Base-by-base conservation (phyloP, 2,797 vertebrate species). In the Arctocebus calabarensis region DNA sequence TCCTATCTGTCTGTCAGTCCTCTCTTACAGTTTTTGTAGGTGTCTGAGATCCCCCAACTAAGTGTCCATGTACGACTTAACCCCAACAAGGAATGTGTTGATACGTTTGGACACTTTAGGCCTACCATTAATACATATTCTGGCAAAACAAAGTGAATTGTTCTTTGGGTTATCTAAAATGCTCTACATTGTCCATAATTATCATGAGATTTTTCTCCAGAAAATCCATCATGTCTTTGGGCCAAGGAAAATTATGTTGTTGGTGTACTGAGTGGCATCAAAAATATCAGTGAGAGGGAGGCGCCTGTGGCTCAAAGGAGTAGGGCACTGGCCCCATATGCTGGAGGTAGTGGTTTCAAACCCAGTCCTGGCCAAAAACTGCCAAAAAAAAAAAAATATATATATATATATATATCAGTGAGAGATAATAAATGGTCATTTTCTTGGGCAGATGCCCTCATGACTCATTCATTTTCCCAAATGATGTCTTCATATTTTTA, bases 101-200 rank as follows among this genome's bases (percentile, higher is more conserved):
- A 23, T 90, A 81, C 57, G 32, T 75, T 48, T 83, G 64, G 37
- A 25, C 14, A 74, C 87, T 94, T 23, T 61, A 95, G 59, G 45
- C 13, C 43, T 45, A 88, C 71, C 48, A 52, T 37, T 84, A 83
- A 81, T 71, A 81, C 32, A 88, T 40, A 83, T 59, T 85, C 90
- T 71, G 92, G 12, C n/a, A 71, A 84, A 88, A 79, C 12, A 57
- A 90, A 94, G n/a, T 88, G 34, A 32, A 10, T 70, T 90, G n/a
- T 70, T 90, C 43, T 77, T 22, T 86, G 55, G 23, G 29, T 81
- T 91, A 75, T n/a, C 13, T 5, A 27, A 84, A 81, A 74, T 25
- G 2, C 11, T 70, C 40, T 61, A 45, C 23, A 81, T 84, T 86
- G 6, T 75, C 45, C 43, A 25, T 57, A 88, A 71, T 37, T 82